Percentiles rank a stretch among this genome's conserved stretches.
Evolutionary conservation across 2,888 invertebrate species (phyloP).

Genomic region (Plebejus melissa): DNA sequence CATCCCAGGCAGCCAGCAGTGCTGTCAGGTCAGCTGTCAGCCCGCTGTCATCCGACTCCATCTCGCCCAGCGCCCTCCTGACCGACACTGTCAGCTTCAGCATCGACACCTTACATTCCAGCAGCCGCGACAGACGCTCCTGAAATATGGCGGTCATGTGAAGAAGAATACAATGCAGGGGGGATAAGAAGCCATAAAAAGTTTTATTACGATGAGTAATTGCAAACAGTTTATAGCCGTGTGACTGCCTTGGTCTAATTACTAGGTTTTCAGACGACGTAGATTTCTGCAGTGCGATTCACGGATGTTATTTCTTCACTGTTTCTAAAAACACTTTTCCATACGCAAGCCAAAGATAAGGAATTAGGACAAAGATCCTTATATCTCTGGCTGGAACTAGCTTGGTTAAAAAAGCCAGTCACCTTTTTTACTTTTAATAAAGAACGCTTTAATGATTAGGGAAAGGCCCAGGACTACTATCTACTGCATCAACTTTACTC

Average conservation of each 20-base stretch:
- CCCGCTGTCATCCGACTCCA: slow-evolving; percentile 63
- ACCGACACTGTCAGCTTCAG: slow-evolving; percentile 79
- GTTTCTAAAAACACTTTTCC: neutral
- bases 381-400: too few relatives aligned
- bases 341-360: too few relatives aligned
- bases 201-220: neutral
- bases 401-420: too few relatives aligned
- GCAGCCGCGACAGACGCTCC: slow-evolving; percentile 74
- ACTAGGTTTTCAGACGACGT: neutral
- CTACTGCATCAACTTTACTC: too few relatives aligned
- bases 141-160: slow-evolving; percentile 40
- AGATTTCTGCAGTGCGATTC: neutral
- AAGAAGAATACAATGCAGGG: neutral
- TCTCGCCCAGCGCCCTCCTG: slow-evolving; percentile 75
- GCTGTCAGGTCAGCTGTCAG: slow-evolving; percentile 83
- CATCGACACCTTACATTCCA: slow-evolving; percentile 78
- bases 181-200: neutral
- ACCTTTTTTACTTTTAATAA: too few relatives aligned
- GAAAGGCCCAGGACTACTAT: too few relatives aligned
- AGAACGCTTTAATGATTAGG: too few relatives aligned
- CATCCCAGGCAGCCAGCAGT: slow-evolving; percentile 84
- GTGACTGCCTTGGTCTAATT: neutral
- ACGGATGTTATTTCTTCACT: neutral
- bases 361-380: too few relatives aligned
- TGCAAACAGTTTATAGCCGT: neutral